Evolutionary conservation across 2,888 invertebrate species (phyloP).

Genomic region (Sminthurides aquaticus): DNA sequence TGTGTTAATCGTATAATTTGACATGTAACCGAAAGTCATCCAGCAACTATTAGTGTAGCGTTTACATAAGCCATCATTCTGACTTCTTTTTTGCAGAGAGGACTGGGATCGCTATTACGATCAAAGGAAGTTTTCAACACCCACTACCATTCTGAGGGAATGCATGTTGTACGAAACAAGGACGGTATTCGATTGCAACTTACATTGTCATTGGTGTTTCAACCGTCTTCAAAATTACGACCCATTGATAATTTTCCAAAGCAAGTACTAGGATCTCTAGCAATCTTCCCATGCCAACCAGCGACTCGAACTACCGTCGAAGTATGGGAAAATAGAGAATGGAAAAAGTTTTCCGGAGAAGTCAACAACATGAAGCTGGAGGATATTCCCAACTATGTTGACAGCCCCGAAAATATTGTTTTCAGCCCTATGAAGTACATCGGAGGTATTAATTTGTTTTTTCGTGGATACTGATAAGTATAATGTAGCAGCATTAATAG

Average conservation of each 20-base stretch:
- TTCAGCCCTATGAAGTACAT: conserved; percentile 54
- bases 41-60: too few relatives aligned
- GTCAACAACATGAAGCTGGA: conserved; percentile 32
- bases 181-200: conserved; percentile 72
- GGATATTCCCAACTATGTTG: conserved; percentile 25
- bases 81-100: conserved; percentile 60
- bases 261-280: conserved; percentile 76
- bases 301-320: conserved; percentile 61
- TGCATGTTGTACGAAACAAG: conserved; percentile 70
- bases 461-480: too few relatives aligned
- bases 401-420: conserved; percentile 21
- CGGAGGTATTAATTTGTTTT: too few relatives aligned
- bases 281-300: conserved; percentile 73
- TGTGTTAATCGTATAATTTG: too few relatives aligned
- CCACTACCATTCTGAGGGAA: conserved; percentile 81
- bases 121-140: conserved; percentile 86
- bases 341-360: conserved; percentile 28
- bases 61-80: too few relatives aligned
- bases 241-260: conserved; percentile 73
- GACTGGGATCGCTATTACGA: conserved; percentile 78
- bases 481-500: too few relatives aligned
- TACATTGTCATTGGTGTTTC: conserved; percentile 80
- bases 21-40: neutral
- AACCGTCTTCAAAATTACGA: conserved; percentile 52
- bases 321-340: conserved; percentile 34